Evolutionary conservation across 2,113 vertebrate species (phyloP).

Genomic region (Tympanuchus pallidicinctus): DNA sequence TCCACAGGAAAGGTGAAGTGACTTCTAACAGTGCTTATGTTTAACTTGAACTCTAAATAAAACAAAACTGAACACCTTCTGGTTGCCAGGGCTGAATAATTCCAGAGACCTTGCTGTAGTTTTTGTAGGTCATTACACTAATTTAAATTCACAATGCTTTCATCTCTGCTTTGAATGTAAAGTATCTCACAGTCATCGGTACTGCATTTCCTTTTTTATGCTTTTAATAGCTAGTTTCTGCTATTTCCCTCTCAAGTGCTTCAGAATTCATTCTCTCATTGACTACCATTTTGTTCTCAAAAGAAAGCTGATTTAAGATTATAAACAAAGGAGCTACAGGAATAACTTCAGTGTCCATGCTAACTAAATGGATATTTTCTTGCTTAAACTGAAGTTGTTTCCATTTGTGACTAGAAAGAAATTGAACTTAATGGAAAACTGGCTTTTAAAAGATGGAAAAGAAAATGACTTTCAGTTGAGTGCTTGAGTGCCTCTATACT

Average conservation of each 20-base stretch:
- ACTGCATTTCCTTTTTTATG: neutral
- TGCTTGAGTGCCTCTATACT: neutral
- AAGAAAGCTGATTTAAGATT: neutral
- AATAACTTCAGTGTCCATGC: neutral
- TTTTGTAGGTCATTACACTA: conserved; percentile 66
- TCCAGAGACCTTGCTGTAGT: conserved; percentile 33
- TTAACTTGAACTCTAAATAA: conserved; percentile 33
- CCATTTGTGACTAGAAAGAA: neutral
- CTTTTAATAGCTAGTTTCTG: conserved; percentile 17
- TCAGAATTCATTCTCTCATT: conserved; percentile 22
- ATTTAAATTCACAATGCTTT: conserved; percentile 68
- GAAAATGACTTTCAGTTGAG: neutral
- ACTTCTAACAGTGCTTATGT: neutral
- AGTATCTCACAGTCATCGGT: neutral
- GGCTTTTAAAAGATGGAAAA: neutral
- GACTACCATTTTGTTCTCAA: neutral
- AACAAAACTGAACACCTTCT: conserved; percentile 28
- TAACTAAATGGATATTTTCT: neutral
- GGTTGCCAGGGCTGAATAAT: conserved; percentile 48
- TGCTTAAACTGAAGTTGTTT: neutral
- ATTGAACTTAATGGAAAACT: neutral
- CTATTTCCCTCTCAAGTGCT: conserved; percentile 2
- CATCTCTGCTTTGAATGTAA: conserved; percentile 52
- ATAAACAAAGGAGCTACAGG: neutral
- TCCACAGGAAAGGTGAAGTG: neutral